Percentiles rank a stretch among this genome's conserved stretches.
Conservation (phyloP, 2,888 invertebrate species). For the Minunthozetes semirufus region DNA sequence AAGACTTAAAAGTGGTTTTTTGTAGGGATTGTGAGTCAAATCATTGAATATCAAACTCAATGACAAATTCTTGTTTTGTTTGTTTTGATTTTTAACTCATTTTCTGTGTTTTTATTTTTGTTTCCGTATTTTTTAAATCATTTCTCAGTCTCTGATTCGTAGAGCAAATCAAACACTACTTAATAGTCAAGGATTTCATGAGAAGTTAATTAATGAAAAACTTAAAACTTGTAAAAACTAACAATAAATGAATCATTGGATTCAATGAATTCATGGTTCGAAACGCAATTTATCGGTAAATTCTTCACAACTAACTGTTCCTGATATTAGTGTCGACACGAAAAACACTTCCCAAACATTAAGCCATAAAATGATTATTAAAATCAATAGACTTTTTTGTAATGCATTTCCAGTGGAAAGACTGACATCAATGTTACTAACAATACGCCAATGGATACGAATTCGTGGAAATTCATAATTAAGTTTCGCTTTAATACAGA, state of each 20-base stretch:
- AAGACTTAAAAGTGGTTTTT: not conserved
- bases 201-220: conserved; percentile 2
- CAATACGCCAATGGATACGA: too few species aligned
- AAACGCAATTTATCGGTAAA: conserved; percentile 17
- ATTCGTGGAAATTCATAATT: too few species aligned
- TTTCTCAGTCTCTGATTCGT: not conserved
- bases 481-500: too few species aligned
- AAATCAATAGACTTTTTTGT: too few species aligned
- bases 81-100: not conserved
- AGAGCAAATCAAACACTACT: conserved; percentile 2
- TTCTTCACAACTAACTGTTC: not conserved
- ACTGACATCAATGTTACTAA: too few species aligned
- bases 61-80: conserved; percentile 2
- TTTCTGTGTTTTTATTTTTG: conserved; percentile 2
- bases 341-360: not conserved
- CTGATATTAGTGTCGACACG: conserved; percentile 2
- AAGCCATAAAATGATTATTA: too few species aligned
- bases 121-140: not conserved
- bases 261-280: not conserved
- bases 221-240: not conserved
- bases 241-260: conserved; percentile 5
- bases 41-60: not conserved
- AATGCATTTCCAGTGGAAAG: too few species aligned
- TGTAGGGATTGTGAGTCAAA: too few species aligned
- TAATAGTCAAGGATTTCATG: conserved; percentile 17